Percentiles rank a stretch among this genome's conserved stretches.
Conservation (phyloP, 2,888 invertebrate genomes). For the Orthonychiurus folsomi region DNA sequence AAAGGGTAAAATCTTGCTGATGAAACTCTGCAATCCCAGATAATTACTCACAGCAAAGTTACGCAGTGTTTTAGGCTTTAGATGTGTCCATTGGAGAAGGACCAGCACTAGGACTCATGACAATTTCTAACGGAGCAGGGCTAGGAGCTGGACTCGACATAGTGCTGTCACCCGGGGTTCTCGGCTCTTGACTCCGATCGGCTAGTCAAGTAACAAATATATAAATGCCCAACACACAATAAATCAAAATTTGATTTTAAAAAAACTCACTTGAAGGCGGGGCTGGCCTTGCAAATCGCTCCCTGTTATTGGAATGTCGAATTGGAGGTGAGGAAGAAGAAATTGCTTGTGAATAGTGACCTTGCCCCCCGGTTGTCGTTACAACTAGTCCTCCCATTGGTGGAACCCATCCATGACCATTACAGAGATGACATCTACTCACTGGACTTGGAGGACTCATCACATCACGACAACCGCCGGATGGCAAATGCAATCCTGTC, state of each 20-base stretch:
- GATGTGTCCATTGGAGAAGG: conserved; percentile 39
- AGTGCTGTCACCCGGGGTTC: conserved; percentile 38
- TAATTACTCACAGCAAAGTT: neutral
- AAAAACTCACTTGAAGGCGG: conserved; percentile 32
- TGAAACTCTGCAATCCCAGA: no score
- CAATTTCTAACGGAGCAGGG: conserved; percentile 36
- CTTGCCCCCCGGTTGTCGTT: conserved; percentile 27
- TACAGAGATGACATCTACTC: conserved; percentile 54
- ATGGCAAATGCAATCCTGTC: conserved; percentile 30
- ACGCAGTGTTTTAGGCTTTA: conserved; percentile 11
- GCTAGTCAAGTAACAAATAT: conserved; percentile 11
- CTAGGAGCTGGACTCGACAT: conserved; percentile 40
- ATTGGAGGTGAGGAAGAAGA: conserved; percentile 38
- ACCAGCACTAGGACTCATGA: conserved; percentile 37
- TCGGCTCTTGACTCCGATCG: conserved; percentile 37
- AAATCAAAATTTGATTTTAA: conserved; percentile 5
- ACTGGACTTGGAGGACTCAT: conserved; percentile 50
- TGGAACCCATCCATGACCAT: conserved; percentile 39
- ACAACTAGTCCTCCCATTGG: conserved; percentile 21
- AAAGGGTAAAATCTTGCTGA: no score
- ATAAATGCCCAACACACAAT: neutral
- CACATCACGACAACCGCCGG: conserved; percentile 34
- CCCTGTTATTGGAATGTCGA: conserved; percentile 36
- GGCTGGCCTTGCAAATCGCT: conserved; percentile 39
- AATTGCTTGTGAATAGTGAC: conserved; percentile 33